Conservation (phyloP, 1,140 invertebrate genomes). For the Ceratitis capitata region DNA sequence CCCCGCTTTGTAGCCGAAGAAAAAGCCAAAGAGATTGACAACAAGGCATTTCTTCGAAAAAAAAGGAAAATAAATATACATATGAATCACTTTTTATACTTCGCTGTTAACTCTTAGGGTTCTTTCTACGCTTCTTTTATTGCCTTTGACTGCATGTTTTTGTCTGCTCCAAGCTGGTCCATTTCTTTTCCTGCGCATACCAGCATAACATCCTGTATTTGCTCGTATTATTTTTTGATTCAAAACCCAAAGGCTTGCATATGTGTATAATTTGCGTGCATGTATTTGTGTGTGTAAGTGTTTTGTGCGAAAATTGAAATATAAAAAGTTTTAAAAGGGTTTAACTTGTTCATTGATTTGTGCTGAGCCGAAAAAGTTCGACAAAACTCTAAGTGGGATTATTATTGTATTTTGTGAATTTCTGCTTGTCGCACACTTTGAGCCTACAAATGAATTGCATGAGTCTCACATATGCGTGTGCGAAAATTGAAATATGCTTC, state of each 20-base stretch:
- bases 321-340: slow-evolving; percentile 44
- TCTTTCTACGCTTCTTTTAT: background rate
- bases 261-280: background rate
- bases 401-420: background rate
- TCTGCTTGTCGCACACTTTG: background rate
- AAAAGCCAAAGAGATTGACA: background rate
- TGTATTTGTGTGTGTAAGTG: background rate
- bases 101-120: background rate
- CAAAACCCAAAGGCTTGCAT: no score
- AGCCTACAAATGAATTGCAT: background rate
- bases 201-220: background rate
- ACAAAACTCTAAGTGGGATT: background rate
- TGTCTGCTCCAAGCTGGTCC: background rate
- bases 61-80: background rate
- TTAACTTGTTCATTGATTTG: slow-evolving; percentile 43
- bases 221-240: background rate
- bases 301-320: slow-evolving; percentile 41
- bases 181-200: slow-evolving; percentile 18
- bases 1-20: background rate
- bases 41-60: background rate
- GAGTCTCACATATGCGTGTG: background rate
- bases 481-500: no score
- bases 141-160: slow-evolving; percentile 22
- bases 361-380: slow-evolving; percentile 21
- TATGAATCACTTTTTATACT: background rate